Evolutionary conservation across 1,140 invertebrate genomes (phyloP).

Genomic region (Pseudobourletiella spinata): DNA sequence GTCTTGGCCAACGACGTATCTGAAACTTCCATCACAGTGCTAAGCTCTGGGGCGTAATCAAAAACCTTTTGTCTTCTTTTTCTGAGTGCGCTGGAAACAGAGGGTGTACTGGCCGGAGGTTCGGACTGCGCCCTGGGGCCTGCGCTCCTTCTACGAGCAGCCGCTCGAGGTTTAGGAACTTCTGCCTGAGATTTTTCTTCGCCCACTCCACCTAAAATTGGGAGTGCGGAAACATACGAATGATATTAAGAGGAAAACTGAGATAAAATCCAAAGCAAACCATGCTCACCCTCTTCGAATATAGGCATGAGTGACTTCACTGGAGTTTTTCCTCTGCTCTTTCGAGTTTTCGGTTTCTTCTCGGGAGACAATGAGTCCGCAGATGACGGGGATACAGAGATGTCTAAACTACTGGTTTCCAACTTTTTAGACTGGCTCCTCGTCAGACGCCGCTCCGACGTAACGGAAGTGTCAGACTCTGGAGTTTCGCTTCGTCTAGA

Average conservation of each 20-base stretch:
- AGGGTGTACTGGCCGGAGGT: not conserved
- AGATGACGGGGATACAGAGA: too few species aligned
- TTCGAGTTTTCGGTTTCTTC: too few species aligned
- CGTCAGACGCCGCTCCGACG: not conserved
- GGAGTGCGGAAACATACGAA: too few species aligned
- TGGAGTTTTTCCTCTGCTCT: not conserved
- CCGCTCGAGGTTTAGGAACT: too few species aligned
- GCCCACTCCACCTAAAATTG: too few species aligned
- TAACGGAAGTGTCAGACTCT: conserved; percentile 4
- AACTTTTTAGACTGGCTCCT: not conserved
- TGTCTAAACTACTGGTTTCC: too few species aligned
- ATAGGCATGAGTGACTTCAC: not conserved
- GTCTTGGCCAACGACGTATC: not conserved
- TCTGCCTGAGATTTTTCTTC: too few species aligned
- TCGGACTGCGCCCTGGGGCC: not conserved
- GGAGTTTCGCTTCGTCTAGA: not conserved
- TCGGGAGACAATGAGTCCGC: too few species aligned
- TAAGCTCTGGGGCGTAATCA: not conserved
- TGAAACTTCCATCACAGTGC: not conserved
- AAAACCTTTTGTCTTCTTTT: not conserved
- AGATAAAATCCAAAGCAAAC: too few species aligned
- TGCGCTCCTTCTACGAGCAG: too few species aligned
- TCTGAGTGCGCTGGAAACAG: not conserved
- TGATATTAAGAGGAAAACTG: too few species aligned
- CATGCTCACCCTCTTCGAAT: too few species aligned